Base-by-base conservation (phyloP, 2,797 vertebrate species). In the Triplophysa bombifrons region DNA sequence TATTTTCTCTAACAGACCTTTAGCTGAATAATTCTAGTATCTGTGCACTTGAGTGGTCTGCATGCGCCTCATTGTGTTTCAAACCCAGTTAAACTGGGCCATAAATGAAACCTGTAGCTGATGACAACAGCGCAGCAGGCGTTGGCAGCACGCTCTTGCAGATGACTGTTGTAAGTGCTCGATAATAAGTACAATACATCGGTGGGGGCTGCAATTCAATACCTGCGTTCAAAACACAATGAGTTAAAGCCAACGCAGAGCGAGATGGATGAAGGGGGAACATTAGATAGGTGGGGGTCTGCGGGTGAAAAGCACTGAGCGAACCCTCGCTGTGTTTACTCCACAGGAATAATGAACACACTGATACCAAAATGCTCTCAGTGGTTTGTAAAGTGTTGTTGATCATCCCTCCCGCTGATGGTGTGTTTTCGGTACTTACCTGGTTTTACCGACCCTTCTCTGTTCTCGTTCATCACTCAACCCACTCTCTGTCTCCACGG, bases 241-340 rank as follows among this genome's bases (percentile, higher is more conserved):
- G 67, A 72, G 77, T 76, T 80, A 80, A 77, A 84, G 80, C 77
- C 80, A 80, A 74, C 80, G 73, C 74, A 53, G 25, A 51, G 34
- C 78, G 65, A 79, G 50, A 69, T 46, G 5, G 41, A 50, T 58
- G 60, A 20, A 68, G n/a, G 64, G 64, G 20, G 56, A 76, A 10
- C 70, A 72, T 80, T 56, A 63, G 58, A 46, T 51, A 44, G 56
- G 46, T 27, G n/a, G 69, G 56, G 44, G 48, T n/a, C 11, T 5
- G 12, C 17, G 50, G 63, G 17, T 44, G 46, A 63, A 70, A 30
- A 69, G 38, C 64, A 74, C 63, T 60, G 64, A 16, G 38, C 67
- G 48, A 82, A 73, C 46, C 51, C 61, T 65, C 10, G 16, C 74
- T 76, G 77, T 78, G 64, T 72, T 82, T 71, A 82, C 72, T 53